Percentiles rank a stretch among this genome's conserved stretches.
Evolutionary conservation across 2,797 vertebrate genomes (phyloP).

Genomic region (Phrynocephalus guinanensis): DNA sequence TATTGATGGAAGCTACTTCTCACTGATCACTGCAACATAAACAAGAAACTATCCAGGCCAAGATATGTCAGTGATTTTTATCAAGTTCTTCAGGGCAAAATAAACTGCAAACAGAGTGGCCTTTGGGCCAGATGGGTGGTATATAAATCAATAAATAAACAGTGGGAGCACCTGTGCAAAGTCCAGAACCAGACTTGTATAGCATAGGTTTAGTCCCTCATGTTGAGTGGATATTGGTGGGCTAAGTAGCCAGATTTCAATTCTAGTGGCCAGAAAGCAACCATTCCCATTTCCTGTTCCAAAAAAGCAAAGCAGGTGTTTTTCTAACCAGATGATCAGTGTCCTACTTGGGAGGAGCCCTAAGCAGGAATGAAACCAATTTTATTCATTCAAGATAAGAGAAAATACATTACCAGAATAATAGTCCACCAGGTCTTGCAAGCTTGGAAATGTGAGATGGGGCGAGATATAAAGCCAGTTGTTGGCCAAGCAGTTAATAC

Average conservation of each 20-base stretch:
- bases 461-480: constrained; percentile 88
- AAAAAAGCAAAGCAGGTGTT: neutral
- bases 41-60: neutral
- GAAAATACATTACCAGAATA: constrained; percentile 79
- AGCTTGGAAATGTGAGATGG: constrained; percentile 82
- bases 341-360: neutral
- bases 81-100: too few species aligned
- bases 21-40: neutral
- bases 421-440: constrained; percentile 84
- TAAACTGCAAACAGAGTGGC: neutral
- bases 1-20: neutral
- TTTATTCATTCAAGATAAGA: neutral
- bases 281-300: neutral
- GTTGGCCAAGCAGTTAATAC: constrained; percentile 82
- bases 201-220: neutral
- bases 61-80: neutral
- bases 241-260: neutral
- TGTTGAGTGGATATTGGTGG: neutral
- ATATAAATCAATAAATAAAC: too few species aligned
- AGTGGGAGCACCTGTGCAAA: neutral
- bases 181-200: neutral
- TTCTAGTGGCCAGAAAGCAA: neutral
- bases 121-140: too few species aligned
- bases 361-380: neutral
- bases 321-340: neutral